phyloP scores from a whole-genome alignment of 2,113 vertebrate genomes.

The Trichomycterus rosablanca region DNA sequence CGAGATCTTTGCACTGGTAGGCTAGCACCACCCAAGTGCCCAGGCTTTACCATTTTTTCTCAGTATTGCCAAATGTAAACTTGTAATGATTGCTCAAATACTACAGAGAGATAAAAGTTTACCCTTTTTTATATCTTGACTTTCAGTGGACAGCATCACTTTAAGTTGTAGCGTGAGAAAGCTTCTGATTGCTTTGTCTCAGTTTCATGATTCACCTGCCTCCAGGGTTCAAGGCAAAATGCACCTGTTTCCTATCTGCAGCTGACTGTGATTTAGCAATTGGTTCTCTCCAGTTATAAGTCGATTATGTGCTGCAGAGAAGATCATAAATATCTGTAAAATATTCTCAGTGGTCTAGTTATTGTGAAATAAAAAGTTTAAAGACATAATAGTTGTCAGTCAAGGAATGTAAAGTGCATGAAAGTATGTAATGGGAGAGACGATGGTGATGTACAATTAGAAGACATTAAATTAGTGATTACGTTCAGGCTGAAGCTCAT shows the following conservation, averaged over 20 bases:
- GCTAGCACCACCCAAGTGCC: no score
- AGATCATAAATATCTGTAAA: neutral
- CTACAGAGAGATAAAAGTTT: no score
- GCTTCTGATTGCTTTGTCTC: slow-evolving; percentile 22
- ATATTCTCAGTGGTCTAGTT: neutral
- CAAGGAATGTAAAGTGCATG: neutral
- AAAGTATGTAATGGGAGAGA: no score
- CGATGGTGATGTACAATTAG: no score
- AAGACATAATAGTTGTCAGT: no score
- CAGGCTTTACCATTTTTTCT: no score
- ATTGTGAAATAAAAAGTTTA: neutral
- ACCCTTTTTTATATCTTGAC: no score
- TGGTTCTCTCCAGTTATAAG: neutral
- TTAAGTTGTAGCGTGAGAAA: slow-evolving; percentile 30
- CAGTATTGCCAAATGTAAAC: no score
- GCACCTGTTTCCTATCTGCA: slow-evolving; percentile 1
- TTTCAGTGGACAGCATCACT: neutral
- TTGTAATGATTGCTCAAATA: no score
- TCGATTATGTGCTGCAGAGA: slow-evolving; percentile 2
- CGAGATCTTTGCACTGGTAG: no score
- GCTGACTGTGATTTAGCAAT: neutral
- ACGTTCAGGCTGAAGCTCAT: no score
- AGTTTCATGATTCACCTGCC: slow-evolving; percentile 22
- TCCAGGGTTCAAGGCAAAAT: slow-evolving; percentile 28
- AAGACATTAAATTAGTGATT: no score